Evolutionary conservation across 1,140 invertebrate species (phyloP).

Genomic region (Drosophila suzukii): DNA sequence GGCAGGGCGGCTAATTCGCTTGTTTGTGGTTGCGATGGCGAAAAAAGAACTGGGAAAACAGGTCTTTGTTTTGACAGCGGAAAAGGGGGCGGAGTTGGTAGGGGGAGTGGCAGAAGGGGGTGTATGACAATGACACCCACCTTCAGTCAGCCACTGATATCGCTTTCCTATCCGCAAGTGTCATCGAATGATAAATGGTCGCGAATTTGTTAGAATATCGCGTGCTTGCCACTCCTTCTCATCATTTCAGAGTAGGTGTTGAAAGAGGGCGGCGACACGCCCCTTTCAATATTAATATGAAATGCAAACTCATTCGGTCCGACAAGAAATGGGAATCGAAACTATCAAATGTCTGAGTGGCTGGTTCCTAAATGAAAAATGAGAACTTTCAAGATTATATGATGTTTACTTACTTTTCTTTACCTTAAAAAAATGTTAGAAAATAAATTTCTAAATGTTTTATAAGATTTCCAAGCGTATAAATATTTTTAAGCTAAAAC

Average conservation of each 20-base stretch:
- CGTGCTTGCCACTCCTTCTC: conserved; percentile 30
- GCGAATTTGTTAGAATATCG: conserved; percentile 49
- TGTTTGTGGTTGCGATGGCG: conserved; percentile 46
- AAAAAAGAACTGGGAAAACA: conserved; percentile 35
- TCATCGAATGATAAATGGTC: conserved; percentile 50
- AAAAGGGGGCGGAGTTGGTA: background rate
- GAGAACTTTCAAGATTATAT: too few relatives aligned
- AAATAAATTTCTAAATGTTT: background rate
- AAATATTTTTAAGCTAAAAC: too few relatives aligned
- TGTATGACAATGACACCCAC: background rate
- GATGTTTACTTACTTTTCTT: too few relatives aligned
- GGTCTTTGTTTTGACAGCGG: conserved; percentile 57
- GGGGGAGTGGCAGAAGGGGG: conserved; percentile 2
- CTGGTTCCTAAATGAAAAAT: background rate
- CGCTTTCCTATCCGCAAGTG: conserved; percentile 33
- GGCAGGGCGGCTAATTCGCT: conserved; percentile 60
- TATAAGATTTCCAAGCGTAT: too few relatives aligned
- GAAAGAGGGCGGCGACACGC: conserved; percentile 25
- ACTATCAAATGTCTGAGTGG: background rate
- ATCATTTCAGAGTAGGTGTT: conserved; percentile 33
- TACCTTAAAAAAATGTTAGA: background rate
- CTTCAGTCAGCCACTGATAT: conserved; percentile 29
- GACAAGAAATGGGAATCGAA: conserved; percentile 1
- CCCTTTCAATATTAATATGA: conserved; percentile 36
- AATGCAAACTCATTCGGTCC: conserved; percentile 17